Evolutionary conservation across 2,113 vertebrate genomes (phyloP).

Genomic region (Jacana jacana): DNA sequence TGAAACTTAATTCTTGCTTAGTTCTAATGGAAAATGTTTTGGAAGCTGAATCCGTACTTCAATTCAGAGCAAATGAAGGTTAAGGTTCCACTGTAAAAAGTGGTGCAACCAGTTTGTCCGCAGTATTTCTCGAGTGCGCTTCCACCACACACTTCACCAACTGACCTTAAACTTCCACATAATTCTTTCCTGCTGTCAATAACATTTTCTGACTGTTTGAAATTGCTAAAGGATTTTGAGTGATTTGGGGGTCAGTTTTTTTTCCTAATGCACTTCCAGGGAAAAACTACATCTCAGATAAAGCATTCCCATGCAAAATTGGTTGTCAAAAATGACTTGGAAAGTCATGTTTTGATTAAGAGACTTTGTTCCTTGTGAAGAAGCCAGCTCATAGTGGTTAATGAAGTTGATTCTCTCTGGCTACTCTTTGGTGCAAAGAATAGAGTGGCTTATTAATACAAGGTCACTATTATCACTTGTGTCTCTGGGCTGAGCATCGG

Average conservation of each 20-base stretch:
- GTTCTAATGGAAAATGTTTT: neutral
- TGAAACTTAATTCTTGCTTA: neutral
- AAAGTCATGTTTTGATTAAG: neutral
- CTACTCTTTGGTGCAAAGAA: neutral
- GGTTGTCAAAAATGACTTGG: neutral
- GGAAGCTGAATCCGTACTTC: neutral
- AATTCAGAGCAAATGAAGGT: neutral
- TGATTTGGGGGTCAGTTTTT: accelerated
- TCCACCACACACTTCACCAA: neutral
- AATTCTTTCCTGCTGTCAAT: neutral
- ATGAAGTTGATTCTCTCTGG: neutral
- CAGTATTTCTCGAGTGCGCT: neutral
- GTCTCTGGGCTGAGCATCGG: neutral
- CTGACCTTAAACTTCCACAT: neutral
- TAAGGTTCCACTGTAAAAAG: neutral
- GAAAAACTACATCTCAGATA: neutral
- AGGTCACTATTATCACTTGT: neutral
- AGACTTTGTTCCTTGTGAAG: neutral
- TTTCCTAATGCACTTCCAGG: neutral
- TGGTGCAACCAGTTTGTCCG: neutral
- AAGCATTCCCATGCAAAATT: neutral
- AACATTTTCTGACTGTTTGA: neutral
- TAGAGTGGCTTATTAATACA: neutral
- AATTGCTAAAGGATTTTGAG: neutral
- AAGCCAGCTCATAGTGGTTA: neutral